phyloP scores from a whole-genome alignment of 2,797 vertebrate species.

The Sphaeramia orbicularis region DNA sequence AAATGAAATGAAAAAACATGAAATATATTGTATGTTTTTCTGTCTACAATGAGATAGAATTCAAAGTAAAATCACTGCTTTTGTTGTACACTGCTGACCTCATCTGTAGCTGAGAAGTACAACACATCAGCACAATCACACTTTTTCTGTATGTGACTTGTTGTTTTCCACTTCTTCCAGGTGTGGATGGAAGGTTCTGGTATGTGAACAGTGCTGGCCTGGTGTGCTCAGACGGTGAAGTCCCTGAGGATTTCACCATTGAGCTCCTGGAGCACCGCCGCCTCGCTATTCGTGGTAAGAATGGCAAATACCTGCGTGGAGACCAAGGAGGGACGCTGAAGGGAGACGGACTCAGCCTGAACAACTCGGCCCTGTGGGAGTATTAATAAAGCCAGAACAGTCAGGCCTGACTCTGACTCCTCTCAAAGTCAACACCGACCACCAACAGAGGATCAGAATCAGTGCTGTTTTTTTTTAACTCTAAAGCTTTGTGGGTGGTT shows the following conservation, averaged over 20 bases:
- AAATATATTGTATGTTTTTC: no score
- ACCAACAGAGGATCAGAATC: slow-evolving; percentile 1
- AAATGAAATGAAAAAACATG: no score
- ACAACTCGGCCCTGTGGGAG: slow-evolving; percentile 92
- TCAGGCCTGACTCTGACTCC: background rate
- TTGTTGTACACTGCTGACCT: no score
- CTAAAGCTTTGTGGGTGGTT: slow-evolving; percentile 1
- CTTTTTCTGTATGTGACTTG: background rate
- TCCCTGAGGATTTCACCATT: slow-evolving; percentile 92
- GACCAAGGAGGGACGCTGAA: slow-evolving; percentile 93
- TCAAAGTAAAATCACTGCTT: no score
- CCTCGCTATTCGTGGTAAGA: slow-evolving; percentile 91
- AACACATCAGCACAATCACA: background rate
- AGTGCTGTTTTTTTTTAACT: background rate
- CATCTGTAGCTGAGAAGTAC: no score
- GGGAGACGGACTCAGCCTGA: slow-evolving; percentile 87
- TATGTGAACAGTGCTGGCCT: slow-evolving; percentile 90
- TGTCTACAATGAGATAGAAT: no score
- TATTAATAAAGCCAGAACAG: slow-evolving; percentile 82
- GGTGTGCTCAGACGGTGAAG: slow-evolving; percentile 92
- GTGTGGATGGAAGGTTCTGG: slow-evolving; percentile 91
- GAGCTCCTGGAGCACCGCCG: slow-evolving; percentile 92
- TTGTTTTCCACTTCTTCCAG: slow-evolving; percentile 69
- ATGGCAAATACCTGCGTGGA: slow-evolving; percentile 91
- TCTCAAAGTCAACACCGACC: slow-evolving; percentile 6